Percentiles rank a stretch among this genome's conserved stretches.
These are phyloP conservation scores for Leptodactylus fallax DNA, from an alignment of 2,797 vertebrate species.

Conservation along the genomic window DNA sequence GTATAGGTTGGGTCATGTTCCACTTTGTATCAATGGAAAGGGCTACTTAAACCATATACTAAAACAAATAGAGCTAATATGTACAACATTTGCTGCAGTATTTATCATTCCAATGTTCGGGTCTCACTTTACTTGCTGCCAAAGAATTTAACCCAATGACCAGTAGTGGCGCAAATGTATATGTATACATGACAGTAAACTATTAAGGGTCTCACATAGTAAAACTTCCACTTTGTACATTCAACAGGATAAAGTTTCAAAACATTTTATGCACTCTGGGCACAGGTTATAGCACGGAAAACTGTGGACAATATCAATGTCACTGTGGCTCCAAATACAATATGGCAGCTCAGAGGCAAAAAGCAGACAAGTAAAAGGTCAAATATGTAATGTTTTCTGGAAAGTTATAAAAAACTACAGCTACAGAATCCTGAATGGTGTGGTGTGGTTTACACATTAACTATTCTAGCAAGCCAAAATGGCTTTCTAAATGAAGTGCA, in stretches of 20 bases:
- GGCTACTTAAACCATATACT: too few relatives aligned
- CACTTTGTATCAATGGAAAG: too few relatives aligned
- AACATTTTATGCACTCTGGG: neutral
- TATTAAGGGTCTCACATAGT: neutral
- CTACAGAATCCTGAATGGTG: neutral
- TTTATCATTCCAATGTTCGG: neutral
- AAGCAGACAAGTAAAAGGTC: neutral
- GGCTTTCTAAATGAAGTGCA: constrained; percentile 15
- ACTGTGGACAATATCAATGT: constrained; percentile 18
- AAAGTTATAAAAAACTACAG: neutral
- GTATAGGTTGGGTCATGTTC: too few relatives aligned
- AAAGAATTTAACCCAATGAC: neutral
- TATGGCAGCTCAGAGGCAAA: neutral
- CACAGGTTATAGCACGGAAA: neutral
- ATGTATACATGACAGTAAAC: neutral
- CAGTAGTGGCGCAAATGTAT: neutral
- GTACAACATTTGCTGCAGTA: too few relatives aligned
- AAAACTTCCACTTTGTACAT: neutral
- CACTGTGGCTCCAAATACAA: neutral
- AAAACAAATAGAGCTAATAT: too few relatives aligned
- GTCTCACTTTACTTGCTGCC: neutral
- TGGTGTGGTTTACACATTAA: neutral
- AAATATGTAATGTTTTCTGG: neutral
- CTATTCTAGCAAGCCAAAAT: neutral
- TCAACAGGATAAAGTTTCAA: neutral